Conservation (phyloP, 1,140 invertebrate genomes). For the Ceratoteleas bidentatus region DNA sequence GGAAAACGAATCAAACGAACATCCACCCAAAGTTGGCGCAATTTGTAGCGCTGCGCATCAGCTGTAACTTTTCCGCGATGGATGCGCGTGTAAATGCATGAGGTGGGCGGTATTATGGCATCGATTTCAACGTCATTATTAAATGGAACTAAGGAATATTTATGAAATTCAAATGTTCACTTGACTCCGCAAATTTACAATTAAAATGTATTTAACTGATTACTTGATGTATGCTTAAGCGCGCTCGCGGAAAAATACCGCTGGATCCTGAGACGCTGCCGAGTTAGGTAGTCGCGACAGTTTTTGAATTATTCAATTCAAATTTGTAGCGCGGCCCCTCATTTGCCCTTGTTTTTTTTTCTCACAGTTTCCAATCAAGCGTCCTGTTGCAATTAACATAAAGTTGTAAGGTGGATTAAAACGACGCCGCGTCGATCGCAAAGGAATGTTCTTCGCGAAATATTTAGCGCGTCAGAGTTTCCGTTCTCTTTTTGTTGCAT, state of each 20-base stretch:
- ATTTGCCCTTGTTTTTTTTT: constrained; percentile 25
- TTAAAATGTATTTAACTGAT: constrained; percentile 60
- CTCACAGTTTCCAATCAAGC: constrained; percentile 37
- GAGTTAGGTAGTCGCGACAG: constrained; percentile 29
- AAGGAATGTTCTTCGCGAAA: neutral
- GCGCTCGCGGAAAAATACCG: constrained; percentile 41
- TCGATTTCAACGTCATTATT: constrained; percentile 57
- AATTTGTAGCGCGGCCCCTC: constrained; percentile 28
- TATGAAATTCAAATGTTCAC: constrained; percentile 56
- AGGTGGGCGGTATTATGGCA: constrained; percentile 40
- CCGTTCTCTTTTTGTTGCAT: no score
- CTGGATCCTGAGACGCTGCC: constrained; percentile 14
- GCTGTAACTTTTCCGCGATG: constrained; percentile 8
- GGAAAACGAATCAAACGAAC: no score
- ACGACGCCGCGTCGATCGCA: no score
- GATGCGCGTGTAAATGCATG: constrained; percentile 20
- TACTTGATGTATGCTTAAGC: constrained; percentile 48
- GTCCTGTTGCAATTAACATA: constrained; percentile 20
- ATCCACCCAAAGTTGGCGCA: no score
- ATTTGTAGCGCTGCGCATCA: no score
- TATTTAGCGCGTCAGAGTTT: no score
- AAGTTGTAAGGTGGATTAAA: constrained; percentile 13
- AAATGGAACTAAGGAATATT: constrained; percentile 51
- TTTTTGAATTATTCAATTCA: constrained; percentile 51
- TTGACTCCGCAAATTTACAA: constrained; percentile 49